These are phyloP conservation scores for Platygyra sinensis DNA, from an alignment of 64 coral and sea anemone species.

Conservation along the genomic window DNA sequence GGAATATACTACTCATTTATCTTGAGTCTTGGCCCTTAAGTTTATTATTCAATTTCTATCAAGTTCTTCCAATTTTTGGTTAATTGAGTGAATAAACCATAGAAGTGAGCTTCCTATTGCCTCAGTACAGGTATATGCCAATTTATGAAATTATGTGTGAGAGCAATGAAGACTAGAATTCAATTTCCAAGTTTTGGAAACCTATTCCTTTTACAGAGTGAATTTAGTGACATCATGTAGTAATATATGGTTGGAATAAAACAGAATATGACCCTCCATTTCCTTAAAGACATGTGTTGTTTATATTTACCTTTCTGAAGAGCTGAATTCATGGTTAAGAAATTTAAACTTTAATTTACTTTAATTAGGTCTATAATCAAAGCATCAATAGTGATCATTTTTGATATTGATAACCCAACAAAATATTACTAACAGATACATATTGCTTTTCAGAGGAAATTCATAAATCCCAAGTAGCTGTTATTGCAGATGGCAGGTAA, in stretches of 20 bases:
- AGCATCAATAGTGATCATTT: neutral
- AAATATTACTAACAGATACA: neutral
- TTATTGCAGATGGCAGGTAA: slow-evolving; percentile 39
- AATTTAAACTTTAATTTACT: too few species aligned
- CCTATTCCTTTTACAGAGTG: neutral
- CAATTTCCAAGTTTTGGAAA: too few species aligned
- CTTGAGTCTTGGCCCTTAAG: too few species aligned
- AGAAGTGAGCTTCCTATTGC: too few species aligned
- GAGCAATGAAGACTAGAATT: too few species aligned
- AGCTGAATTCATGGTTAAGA: too few species aligned
- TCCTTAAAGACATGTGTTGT: neutral
- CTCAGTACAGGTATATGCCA: too few species aligned
- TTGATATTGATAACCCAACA: neutral
- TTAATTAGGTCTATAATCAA: neutral
- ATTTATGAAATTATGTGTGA: too few species aligned
- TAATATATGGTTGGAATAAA: neutral
- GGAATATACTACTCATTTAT: too few species aligned
- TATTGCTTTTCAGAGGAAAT: slow-evolving; percentile 33
- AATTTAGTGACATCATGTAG: neutral
- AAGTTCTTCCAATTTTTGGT: too few species aligned
- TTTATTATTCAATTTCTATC: too few species aligned
- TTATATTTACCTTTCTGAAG: neutral
- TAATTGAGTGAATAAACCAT: too few species aligned
- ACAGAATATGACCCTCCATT: neutral
- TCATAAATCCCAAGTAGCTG: slow-evolving; percentile 42